phyloP scores from a whole-genome alignment of 2,113 vertebrate species.

The Mirza zaza region DNA sequence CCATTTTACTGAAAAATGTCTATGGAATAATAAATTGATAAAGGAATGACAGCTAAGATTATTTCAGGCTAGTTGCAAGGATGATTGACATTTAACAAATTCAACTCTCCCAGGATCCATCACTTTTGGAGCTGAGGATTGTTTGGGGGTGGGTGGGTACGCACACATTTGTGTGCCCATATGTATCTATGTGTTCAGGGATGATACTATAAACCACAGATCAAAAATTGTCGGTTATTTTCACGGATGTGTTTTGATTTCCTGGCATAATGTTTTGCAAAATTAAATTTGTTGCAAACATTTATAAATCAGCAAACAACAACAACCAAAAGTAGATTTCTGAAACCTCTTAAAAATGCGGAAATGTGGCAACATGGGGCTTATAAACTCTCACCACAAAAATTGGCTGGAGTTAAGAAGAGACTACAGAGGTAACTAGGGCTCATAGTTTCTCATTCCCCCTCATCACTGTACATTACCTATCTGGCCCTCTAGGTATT shows the following conservation, averaged over 20 bases:
- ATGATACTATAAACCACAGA: neutral
- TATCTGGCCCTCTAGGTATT: neutral
- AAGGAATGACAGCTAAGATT: neutral
- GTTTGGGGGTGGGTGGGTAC: neutral
- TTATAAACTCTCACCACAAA: neutral
- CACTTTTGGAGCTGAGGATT: neutral
- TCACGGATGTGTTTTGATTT: neutral
- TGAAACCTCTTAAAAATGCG: constrained; percentile 33
- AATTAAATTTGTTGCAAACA: constrained; percentile 13
- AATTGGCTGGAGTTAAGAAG: neutral
- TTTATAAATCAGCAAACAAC: constrained; percentile 21
- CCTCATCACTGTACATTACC: neutral
- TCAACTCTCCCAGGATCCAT: neutral
- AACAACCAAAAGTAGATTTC: neutral
- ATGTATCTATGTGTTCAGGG: neutral
- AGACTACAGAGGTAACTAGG: neutral
- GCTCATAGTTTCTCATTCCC: neutral
- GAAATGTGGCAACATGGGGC: neutral
- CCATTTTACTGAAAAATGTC: neutral
- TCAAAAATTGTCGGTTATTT: neutral
- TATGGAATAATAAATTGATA: neutral
- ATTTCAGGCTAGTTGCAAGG: constrained; percentile 2
- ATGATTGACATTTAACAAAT: neutral
- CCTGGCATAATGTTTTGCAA: neutral
- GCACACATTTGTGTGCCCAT: neutral